Percentiles rank a stretch among this genome's conserved stretches.
phyloP scores from a whole-genome alignment of 2,888 invertebrate genomes.

The Leucophora obtusa region DNA sequence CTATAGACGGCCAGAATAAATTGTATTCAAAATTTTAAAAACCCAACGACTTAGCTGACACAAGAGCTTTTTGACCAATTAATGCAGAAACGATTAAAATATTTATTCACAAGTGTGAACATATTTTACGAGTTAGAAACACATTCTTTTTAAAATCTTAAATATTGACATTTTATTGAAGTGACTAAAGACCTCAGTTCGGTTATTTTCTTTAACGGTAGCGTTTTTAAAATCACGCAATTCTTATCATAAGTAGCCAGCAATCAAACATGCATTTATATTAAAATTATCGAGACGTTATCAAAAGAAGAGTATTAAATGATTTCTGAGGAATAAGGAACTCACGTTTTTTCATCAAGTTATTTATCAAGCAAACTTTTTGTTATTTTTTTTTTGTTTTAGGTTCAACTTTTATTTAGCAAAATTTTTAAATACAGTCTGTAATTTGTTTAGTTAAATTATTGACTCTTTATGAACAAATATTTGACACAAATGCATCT shows the following conservation, averaged over 20 bases:
- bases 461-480: constrained; percentile 32
- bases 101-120: neutral
- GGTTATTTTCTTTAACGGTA: constrained; percentile 11
- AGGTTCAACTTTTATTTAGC: constrained; percentile 40
- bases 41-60: neutral
- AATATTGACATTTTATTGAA: constrained; percentile 26
- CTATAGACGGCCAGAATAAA: neutral
- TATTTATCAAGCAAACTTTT: neutral
- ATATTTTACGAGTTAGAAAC: constrained; percentile 9
- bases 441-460: constrained; percentile 18
- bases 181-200: neutral
- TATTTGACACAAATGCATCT: constrained; percentile 35
- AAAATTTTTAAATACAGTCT: constrained; percentile 31
- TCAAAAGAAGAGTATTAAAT: neutral
- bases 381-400: neutral
- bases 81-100: constrained; percentile 21
- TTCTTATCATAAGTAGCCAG: constrained; percentile 48
- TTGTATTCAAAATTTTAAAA: neutral
- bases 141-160: constrained; percentile 4
- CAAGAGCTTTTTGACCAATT: constrained; percentile 14
- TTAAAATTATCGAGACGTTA: constrained; percentile 11
- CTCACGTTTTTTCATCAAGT: neutral
- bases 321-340: neutral
- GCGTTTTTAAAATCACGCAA: constrained; percentile 36
- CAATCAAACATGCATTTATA: constrained; percentile 40